These are phyloP conservation scores for Cynodonichthys magdalenae DNA, from an alignment of 2,797 vertebrate genomes.

Conservation along the genomic window DNA sequence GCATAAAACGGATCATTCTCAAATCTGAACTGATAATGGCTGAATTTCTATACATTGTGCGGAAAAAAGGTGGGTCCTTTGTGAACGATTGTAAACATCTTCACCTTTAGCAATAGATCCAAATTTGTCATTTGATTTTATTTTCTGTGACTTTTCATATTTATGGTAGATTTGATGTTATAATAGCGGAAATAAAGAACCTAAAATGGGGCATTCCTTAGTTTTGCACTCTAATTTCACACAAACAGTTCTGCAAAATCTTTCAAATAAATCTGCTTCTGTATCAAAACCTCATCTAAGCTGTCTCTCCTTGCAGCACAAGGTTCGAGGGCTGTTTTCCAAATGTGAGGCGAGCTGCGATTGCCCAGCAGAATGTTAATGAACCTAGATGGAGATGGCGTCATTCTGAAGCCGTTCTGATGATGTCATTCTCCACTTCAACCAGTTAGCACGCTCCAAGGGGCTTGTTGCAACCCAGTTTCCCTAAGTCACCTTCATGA, in stretches of 20 bases:
- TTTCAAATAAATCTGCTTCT: background rate
- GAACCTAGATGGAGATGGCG: conserved; percentile 53
- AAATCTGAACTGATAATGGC: background rate
- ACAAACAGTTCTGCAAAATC: background rate
- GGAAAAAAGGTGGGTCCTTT: background rate
- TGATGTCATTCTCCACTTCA: conserved; percentile 53
- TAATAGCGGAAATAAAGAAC: background rate
- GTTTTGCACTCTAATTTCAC: background rate
- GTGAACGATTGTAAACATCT: no score
- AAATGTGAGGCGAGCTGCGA: conserved; percentile 25
- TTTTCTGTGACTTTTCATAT: background rate
- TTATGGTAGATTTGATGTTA: background rate
- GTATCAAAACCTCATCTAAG: background rate
- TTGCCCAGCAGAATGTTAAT: conserved; percentile 57
- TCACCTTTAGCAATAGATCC: no score
- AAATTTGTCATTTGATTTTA: background rate
- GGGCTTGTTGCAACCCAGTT: conserved; percentile 35
- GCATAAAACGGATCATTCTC: no score
- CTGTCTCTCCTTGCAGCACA: conserved; percentile 1
- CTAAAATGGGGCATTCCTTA: background rate
- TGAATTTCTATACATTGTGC: background rate
- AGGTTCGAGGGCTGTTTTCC: conserved; percentile 28
- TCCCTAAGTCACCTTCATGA: conserved; percentile 16
- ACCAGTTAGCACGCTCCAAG: conserved; percentile 6
- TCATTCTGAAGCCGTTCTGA: conserved; percentile 49